phyloP scores from a whole-genome alignment of 2,113 vertebrate species.

The Catharus fuscescens region DNA sequence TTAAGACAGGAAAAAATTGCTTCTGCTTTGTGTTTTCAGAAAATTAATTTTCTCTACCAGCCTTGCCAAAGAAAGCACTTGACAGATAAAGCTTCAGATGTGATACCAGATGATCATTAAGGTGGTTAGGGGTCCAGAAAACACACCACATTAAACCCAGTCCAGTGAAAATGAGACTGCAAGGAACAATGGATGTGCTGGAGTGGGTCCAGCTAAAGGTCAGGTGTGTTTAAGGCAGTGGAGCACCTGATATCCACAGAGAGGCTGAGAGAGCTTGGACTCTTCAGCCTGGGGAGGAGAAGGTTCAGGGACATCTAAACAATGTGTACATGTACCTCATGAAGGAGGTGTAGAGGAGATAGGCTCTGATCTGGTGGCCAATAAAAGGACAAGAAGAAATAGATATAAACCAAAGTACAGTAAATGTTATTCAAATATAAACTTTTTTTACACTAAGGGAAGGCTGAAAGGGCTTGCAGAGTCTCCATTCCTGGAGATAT shows the following conservation, averaged over 20 bases:
- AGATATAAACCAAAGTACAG: not conserved
- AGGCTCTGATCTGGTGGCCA: not conserved
- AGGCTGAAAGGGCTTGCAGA: not conserved
- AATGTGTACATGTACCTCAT: not conserved
- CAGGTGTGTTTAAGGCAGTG: not conserved
- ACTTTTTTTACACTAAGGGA: not conserved
- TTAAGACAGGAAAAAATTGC: not conserved
- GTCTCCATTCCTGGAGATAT: not conserved
- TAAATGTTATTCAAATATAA: not conserved
- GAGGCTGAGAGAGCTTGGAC: not conserved
- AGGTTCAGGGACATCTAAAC: not conserved
- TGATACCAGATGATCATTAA: not conserved
- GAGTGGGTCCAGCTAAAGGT: not conserved
- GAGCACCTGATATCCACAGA: not conserved
- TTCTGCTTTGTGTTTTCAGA: not conserved
- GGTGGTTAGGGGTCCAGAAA: not conserved
- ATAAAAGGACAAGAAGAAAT: not conserved
- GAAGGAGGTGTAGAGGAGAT: not conserved
- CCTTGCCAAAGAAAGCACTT: not conserved
- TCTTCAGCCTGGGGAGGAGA: not conserved
- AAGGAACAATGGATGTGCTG: not conserved
- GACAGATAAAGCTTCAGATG: not conserved
- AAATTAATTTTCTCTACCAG: not conserved
- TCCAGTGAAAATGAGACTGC: not conserved
- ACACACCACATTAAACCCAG: not conserved